Conservation (phyloP, 2,797 vertebrate species). For the Ambastaia sidthimunki region DNA sequence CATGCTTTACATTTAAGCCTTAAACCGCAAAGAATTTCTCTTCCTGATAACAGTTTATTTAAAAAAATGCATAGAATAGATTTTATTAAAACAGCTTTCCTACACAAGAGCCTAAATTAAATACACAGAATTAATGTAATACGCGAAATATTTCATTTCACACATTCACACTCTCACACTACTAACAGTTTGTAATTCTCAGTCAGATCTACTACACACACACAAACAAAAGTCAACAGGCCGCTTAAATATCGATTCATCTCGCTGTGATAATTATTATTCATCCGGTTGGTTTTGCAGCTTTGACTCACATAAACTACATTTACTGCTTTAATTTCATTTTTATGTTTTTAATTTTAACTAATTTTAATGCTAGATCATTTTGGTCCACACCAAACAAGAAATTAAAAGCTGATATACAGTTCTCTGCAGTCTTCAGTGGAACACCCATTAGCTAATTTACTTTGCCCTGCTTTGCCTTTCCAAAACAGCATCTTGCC, state of each 20-base stretch:
- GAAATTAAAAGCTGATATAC: neutral
- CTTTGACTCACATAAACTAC: slow-evolving; percentile 15
- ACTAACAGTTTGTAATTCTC: neutral
- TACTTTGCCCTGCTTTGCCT: slow-evolving; percentile 14
- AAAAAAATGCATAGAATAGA: neutral
- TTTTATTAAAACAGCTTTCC: neutral
- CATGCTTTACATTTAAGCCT: neutral
- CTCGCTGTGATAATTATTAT: slow-evolving; percentile 22
- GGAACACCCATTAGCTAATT: neutral
- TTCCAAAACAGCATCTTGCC: neutral
- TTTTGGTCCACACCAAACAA: slow-evolving; percentile 1
- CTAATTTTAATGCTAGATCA: neutral
- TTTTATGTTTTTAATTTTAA: slow-evolving; percentile 6
- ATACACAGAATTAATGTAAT: neutral
- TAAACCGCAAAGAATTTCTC: neutral
- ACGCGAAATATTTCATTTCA: neutral
- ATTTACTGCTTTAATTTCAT: slow-evolving; percentile 11
- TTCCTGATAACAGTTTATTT: neutral
- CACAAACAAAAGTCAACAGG: slow-evolving; percentile 9
- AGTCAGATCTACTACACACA: neutral
- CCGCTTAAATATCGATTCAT: slow-evolving; percentile 16
- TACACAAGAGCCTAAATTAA: neutral
- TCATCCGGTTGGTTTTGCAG: neutral
- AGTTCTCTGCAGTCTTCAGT: neutral
- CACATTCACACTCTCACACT: neutral